Base-by-base conservation (phyloP, 1,140 invertebrate species). In the Apis laboriosa region DNA sequence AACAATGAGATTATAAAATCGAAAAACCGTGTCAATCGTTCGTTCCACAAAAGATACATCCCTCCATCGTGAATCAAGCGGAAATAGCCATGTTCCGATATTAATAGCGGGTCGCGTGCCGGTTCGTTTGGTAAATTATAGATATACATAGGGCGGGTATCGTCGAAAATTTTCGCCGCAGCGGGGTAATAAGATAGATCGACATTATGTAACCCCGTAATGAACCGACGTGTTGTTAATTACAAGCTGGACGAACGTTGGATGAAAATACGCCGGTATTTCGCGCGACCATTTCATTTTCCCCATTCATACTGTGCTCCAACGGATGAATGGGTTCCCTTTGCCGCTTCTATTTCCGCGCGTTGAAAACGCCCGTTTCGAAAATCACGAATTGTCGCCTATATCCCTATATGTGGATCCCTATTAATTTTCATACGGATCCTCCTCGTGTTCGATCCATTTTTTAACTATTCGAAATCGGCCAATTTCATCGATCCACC, bases 151-250 rank as follows among this genome's bases (percentile, higher is more conserved):
- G 60, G 79, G 55, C 72, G 80, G 56, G 64, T 60, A 60, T 68
- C 73, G 34, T 70, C 55, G 63, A 68, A 43, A 75, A 81, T 81
- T 81, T 81, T 76, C 73, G 51, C 80, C 64, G 56, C 74, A 68
- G 5, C 56, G 53, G 15, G 34, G 80, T 77, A 82, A 82, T 82
- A 82, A 82, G 64, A 82, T 82, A 70, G 74, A 82, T 77, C 64
- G 64, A 34, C 63, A 77, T 77, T 76, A 77, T 68, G 80, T 61
- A 77, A 82, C 64, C 73, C 80, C 80, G 49, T 68, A 82, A 82
- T 82, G 80, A 82, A 82, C 73, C 53, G 64, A 76, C 55, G 74
- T 58, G 74, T 77, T 66, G 80, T 81, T 76, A 82, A 82, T 82
- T 76, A 82, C 56, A 68, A 43, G 17, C 56, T 28, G 51, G 49